A percentile compares a stretch with the other conserved stretches of the same genome.
phyloP scores from a whole-genome alignment of 2,113 vertebrate genomes.

The Oreotrochilus melanogaster region DNA sequence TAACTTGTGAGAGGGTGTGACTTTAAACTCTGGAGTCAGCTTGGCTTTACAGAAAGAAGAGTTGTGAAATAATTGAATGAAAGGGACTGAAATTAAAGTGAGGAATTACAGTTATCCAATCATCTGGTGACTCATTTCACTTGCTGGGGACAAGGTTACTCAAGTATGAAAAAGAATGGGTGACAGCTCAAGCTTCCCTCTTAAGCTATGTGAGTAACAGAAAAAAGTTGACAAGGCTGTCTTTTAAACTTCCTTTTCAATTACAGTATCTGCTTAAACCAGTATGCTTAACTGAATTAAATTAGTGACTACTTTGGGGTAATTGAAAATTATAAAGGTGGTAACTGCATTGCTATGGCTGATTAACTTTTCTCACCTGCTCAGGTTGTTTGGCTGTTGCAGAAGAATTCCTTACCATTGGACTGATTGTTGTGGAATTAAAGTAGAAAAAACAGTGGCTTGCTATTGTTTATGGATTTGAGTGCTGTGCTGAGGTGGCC shows the following conservation, averaged over 20 bases:
- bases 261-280: not conserved
- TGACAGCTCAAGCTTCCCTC: constrained; percentile 14
- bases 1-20: not conserved
- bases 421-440: not conserved
- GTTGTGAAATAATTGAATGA: constrained; percentile 28
- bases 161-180: not conserved
- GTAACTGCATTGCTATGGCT: not conserved
- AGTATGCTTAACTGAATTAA: not conserved
- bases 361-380: not conserved
- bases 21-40: not conserved
- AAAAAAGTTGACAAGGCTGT: not conserved
- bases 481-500: not conserved
- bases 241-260: constrained; percentile 6
- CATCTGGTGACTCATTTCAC: constrained; percentile 28
- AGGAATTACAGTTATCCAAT: constrained; percentile 16
- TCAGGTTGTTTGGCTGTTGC: not conserved
- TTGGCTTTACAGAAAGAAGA: not conserved
- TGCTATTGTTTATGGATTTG: not conserved
- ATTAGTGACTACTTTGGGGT: not conserved
- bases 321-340: not conserved
- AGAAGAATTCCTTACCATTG: not conserved
- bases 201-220: not conserved
- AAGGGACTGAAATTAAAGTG: not conserved
- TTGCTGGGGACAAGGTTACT: not conserved
- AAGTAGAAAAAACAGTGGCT: not conserved